phyloP scores from a whole-genome alignment of 2,888 invertebrate genomes.

The Morpho achilles region DNA sequence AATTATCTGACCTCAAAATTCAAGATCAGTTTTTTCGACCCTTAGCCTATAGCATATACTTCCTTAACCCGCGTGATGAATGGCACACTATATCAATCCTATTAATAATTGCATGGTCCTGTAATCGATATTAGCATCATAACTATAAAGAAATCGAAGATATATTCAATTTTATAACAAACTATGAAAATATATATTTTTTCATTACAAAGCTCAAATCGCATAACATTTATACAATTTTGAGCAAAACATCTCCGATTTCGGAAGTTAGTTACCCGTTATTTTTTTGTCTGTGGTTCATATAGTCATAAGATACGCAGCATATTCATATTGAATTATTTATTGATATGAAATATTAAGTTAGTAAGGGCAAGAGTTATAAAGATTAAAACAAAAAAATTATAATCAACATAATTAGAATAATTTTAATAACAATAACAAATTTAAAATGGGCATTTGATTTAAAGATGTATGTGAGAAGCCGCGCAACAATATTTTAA shows the following conservation, averaged over 20 bases:
- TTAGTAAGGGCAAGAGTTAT: slow-evolving; percentile 36
- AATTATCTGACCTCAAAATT: not conserved
- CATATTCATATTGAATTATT: slow-evolving; percentile 15
- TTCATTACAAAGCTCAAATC: slow-evolving; percentile 33
- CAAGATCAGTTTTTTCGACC: not conserved
- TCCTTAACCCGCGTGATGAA: slow-evolving; percentile 23
- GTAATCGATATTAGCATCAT: slow-evolving; percentile 43
- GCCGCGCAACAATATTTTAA: slow-evolving; percentile 8
- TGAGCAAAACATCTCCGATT: slow-evolving; percentile 35
- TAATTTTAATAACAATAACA: slow-evolving; percentile 34
- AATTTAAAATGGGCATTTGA: slow-evolving; percentile 21
- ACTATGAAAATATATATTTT: slow-evolving; percentile 53
- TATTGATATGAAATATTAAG: slow-evolving; percentile 15
- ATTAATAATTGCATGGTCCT: slow-evolving; percentile 45
- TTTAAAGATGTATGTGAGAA: slow-evolving; percentile 5
- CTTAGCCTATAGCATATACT: slow-evolving; percentile 13
- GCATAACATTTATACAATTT: slow-evolving; percentile 28
- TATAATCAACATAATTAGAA: slow-evolving; percentile 50
- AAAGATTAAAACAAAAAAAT: slow-evolving; percentile 37
- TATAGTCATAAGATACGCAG: slow-evolving; percentile 48
- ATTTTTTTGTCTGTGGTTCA: slow-evolving; percentile 28
- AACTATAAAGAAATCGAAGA: slow-evolving; percentile 40
- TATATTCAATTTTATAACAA: slow-evolving; percentile 43
- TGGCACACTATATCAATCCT: slow-evolving; percentile 41
- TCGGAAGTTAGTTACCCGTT: slow-evolving; percentile 47